Evolutionary conservation across 1,140 invertebrate species (phyloP), one percentile per base, ranked within the genome.

Genomic region (Acromyrmex echinatior): DNA sequence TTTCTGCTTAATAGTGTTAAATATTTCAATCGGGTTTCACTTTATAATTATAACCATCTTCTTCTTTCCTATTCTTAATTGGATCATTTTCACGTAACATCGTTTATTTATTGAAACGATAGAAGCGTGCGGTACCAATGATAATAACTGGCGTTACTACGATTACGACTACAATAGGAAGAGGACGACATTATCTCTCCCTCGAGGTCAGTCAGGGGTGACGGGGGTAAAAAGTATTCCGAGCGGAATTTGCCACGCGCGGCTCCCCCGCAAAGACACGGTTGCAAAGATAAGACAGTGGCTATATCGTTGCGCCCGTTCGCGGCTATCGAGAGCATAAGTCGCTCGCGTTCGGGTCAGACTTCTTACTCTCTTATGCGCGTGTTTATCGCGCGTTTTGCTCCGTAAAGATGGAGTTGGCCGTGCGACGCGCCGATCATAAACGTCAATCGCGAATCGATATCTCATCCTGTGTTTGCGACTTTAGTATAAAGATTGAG

Each of bases 211-310:
- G 25, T 60, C 53, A 18, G 28, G 70, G 39, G 25, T 31, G 18
- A 74, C 35, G 21, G 31, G 79, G 74, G 74, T 88, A 63, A 85
- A 78, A 80, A 88, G 60, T 86, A 76, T 56, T 70, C 84, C 86
- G 66, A 90, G 53, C 89, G 91, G 91, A 92, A 92, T 92, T 91
- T 92, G 58, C 91, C 88, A 70, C 78, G 49, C 76, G 73, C 76
- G 60, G 60, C 86, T 90, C 85, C 86, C 88, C 91, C 74, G 88
- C 89, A 92, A 74, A 91, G 90, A 82, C 81, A 68, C 77, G 60
- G 31, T 10, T 9, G 39, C 39, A 16, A 25, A 74, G 90, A 91
- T 91, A 91, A 85, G 16, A 39, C 25, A n/a, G 35, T 35, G 35
- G 10, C 65, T 49, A 2, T 87, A 90, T 90, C 78, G 45, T 58